Percentiles rank a stretch among this genome's conserved stretches.
Conservation (phyloP, 2,113 vertebrate species). For the Mixornis gularis region DNA sequence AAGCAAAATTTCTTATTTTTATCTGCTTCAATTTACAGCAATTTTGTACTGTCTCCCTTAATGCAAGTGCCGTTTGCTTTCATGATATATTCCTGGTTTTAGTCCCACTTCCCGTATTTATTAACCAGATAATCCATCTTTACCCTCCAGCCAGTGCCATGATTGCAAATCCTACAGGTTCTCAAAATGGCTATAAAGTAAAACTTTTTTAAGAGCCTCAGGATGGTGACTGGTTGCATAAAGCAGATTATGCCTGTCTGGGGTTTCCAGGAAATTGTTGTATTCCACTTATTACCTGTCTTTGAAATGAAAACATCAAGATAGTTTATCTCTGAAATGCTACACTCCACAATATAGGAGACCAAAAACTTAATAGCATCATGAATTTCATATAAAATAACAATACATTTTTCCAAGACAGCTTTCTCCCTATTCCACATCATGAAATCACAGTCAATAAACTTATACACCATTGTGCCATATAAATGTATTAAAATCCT, state of each 20-base stretch:
- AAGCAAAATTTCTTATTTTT: conserved; percentile 1
- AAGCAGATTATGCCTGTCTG: conserved; percentile 67
- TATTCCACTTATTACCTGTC: conserved; percentile 73
- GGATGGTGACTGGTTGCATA: conserved; percentile 55
- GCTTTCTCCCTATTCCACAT: conserved; percentile 12
- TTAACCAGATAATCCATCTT: conserved; percentile 62
- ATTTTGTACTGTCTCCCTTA: neutral
- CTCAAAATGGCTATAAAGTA: conserved; percentile 60
- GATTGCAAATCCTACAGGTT: conserved; percentile 61
- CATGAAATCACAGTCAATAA: conserved; percentile 51
- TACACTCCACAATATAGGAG: conserved; percentile 46
- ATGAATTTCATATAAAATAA: conserved; percentile 76
- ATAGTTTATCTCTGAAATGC: conserved; percentile 73
- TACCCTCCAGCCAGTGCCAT: neutral
- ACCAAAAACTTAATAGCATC: conserved; percentile 68
- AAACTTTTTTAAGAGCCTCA: conserved; percentile 65
- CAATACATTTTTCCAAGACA: conserved; percentile 62
- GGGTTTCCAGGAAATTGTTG: conserved; percentile 67
- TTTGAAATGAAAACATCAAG: conserved; percentile 78
- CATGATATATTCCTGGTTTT: conserved; percentile 28
- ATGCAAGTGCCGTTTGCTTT: conserved; percentile 35
- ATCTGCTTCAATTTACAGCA: neutral
- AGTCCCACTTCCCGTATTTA: conserved; percentile 53
- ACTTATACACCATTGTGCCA: conserved; percentile 22
- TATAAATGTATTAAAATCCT: conserved; percentile 38